phyloP scores from a whole-genome alignment of 2,113 vertebrate genomes.

The Oryzias woworae region DNA sequence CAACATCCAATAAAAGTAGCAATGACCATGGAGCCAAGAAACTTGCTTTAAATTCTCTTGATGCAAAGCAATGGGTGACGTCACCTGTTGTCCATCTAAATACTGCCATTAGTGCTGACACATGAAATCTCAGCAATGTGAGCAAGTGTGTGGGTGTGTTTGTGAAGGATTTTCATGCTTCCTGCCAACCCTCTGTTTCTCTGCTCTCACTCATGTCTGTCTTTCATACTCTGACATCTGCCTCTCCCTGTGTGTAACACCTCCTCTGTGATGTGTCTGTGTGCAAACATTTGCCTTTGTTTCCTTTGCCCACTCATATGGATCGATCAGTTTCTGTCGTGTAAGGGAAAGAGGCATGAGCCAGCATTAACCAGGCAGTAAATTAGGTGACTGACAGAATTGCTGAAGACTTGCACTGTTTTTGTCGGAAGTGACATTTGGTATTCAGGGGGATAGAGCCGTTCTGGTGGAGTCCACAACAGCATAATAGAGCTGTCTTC shows the following conservation, averaged over 20 bases:
- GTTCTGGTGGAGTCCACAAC: too few species aligned
- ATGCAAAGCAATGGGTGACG: too few species aligned
- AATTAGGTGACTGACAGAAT: conserved; percentile 72
- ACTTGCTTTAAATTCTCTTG: too few species aligned
- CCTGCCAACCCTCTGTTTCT: conserved; percentile 25
- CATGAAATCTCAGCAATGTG: conserved; percentile 24
- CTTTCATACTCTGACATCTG: conserved; percentile 45
- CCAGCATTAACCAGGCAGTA: conserved; percentile 58
- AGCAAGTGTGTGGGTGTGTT: conserved; percentile 16
- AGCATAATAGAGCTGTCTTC: too few species aligned
- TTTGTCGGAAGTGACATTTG: too few species aligned
- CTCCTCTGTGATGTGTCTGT: conserved; percentile 1
- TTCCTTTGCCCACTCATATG: conserved; percentile 1
- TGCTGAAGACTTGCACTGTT: not conserved
- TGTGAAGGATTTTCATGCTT: conserved; percentile 34
- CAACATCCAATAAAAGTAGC: too few species aligned
- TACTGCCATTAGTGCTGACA: conserved; percentile 1
- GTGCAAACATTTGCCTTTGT: not conserved
- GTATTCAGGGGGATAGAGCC: too few species aligned
- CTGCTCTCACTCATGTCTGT: conserved; percentile 24
- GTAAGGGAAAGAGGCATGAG: conserved; percentile 38
- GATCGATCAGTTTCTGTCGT: conserved; percentile 30
- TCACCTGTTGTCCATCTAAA: too few species aligned
- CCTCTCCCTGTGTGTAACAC: conserved; percentile 36
- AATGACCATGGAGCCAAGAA: too few species aligned